A percentile compares a stretch with the other conserved stretches of the same genome.
phyloP scores from a whole-genome alignment of 2,113 vertebrate species.

The Panthera tigris region DNA sequence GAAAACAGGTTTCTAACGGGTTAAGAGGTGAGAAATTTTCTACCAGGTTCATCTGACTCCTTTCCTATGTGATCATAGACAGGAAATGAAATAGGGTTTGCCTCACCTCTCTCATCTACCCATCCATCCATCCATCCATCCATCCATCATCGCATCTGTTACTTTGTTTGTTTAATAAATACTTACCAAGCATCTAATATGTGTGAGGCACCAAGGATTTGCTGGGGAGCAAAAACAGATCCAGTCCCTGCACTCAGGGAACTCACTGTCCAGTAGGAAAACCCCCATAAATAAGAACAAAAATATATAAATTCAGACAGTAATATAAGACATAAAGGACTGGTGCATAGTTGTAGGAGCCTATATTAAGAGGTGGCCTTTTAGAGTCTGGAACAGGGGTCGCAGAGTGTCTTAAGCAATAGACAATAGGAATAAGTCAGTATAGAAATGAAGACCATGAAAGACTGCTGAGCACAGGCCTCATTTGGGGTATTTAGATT shows the following conservation, averaged over 20 bases:
- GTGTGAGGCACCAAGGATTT: neutral
- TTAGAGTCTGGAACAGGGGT: neutral
- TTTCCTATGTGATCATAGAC: constrained; percentile 17
- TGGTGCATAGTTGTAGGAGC: neutral
- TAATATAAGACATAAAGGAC: neutral
- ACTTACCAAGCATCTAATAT: neutral
- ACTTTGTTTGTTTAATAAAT: constrained; percentile 45
- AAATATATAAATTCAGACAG: constrained; percentile 19
- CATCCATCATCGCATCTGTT: constrained; percentile 14
- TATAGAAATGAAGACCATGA: neutral
- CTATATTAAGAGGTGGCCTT: neutral
- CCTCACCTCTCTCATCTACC: constrained; percentile 18
- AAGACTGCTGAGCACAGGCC: neutral
- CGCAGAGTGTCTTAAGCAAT: neutral
- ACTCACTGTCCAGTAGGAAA: neutral
- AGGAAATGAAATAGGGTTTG: constrained; percentile 43
- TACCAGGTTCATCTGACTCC: constrained; percentile 14
- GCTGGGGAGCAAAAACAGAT: neutral
- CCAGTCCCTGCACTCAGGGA: neutral
- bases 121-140: neutral
- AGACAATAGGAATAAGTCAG: neutral
- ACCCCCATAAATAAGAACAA: neutral
- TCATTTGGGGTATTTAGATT: neutral
- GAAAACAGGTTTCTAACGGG: constrained; percentile 39
- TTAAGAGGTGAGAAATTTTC: constrained; percentile 39